A percentile compares a stretch with the other conserved stretches of the same genome.
Evolutionary conservation across 2,113 vertebrate genomes (phyloP).

Genomic region (Myocastor coypus): DNA sequence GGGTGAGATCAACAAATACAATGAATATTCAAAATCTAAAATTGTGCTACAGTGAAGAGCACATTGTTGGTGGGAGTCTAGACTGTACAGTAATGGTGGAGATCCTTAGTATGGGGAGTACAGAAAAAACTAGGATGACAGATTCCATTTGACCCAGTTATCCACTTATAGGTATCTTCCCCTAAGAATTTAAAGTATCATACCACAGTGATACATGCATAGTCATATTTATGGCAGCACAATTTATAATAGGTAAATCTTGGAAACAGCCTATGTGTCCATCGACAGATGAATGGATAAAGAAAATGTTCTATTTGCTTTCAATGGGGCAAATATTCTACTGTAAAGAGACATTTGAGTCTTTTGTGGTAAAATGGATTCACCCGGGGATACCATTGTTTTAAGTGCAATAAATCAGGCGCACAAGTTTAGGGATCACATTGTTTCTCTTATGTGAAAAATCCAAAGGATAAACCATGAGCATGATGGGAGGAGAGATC

Average conservation of each 20-base stretch:
- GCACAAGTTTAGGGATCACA: neutral
- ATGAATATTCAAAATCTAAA: neutral
- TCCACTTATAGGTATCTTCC: neutral
- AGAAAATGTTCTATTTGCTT: too few species aligned
- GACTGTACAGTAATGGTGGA: neutral
- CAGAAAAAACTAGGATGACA: neutral
- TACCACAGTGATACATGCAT: neutral
- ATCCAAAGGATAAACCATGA: neutral
- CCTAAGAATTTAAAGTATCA: neutral
- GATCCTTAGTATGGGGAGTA: neutral
- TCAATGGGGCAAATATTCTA: too few species aligned
- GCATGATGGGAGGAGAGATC: neutral
- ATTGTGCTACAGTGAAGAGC: neutral
- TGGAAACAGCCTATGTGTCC: too few species aligned
- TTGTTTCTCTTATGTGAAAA: neutral
- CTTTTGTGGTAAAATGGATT: neutral
- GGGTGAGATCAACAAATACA: neutral
- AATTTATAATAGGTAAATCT: too few species aligned
- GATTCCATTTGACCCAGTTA: neutral
- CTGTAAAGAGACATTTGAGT: too few species aligned
- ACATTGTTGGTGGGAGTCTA: neutral
- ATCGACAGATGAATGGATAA: too few species aligned
- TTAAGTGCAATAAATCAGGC: neutral
- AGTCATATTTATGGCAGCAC: neutral
- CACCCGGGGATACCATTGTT: neutral